Percentiles rank a stretch among this genome's conserved stretches.
phyloP scores from a whole-genome alignment of 2,888 invertebrate species.

The Eupithecia centaureata region DNA sequence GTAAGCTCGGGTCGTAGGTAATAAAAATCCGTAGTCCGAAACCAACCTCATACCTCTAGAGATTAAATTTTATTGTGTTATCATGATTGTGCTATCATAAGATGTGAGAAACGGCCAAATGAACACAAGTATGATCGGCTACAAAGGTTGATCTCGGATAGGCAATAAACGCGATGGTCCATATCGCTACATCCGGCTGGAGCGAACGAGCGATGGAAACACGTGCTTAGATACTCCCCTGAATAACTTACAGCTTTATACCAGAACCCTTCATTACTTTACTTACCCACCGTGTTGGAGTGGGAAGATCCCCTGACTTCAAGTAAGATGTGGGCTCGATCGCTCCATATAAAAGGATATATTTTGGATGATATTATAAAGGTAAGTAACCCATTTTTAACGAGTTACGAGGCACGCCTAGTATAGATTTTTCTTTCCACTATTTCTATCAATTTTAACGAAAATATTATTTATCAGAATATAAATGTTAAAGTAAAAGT shows the following conservation, averaged over 20 bases:
- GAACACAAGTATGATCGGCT: not conserved
- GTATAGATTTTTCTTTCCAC: not conserved
- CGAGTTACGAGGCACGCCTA: not conserved
- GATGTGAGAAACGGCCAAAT: not conserved
- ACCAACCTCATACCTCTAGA: not conserved
- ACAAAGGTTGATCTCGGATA: conserved; percentile 16
- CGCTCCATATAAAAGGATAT: not conserved
- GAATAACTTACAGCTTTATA: conserved; percentile 48
- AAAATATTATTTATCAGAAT: too few species aligned
- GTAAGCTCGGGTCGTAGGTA: not conserved
- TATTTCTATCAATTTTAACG: not conserved
- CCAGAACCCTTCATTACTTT: conserved; percentile 26
- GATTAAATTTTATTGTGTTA: not conserved
- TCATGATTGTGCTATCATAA: not conserved
- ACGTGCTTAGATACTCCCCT: conserved; percentile 43
- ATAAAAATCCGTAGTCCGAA: not conserved
- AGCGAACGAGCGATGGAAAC: conserved; percentile 42
- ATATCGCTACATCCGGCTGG: conserved; percentile 57
- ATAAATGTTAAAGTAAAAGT: too few species aligned
- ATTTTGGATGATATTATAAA: not conserved
- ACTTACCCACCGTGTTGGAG: conserved; percentile 1
- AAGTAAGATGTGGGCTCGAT: not conserved
- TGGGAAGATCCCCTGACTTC: not conserved
- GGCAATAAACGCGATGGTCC: conserved; percentile 55
- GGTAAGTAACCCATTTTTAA: not conserved